Evolutionary conservation across 2,113 vertebrate genomes (phyloP), one percentile per base, ranked within the genome.

Genomic region (Perca schrenkii): DNA sequence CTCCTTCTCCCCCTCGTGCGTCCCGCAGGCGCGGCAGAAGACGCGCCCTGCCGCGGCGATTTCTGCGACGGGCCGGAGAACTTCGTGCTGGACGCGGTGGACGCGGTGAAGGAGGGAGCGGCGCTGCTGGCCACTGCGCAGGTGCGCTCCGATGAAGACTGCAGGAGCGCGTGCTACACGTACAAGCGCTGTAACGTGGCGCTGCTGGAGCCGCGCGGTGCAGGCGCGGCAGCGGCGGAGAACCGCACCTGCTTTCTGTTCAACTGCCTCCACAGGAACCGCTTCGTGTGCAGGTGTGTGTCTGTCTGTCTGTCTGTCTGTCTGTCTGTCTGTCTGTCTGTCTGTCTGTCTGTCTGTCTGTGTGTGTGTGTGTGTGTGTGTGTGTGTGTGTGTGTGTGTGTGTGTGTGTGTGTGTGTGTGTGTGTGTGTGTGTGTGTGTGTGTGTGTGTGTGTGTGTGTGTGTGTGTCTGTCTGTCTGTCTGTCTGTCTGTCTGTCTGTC

Each of bases 31-130:
- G 80, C 65, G 62, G 63, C 17, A 0, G 50, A 47, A 3, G 58
- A 61, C 56, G 22, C 72, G 36, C 10, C 1, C 3, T 94, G 91
- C 74, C 0, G 17, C 86, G 76, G 22, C 0, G 5, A 67, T 0
- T 97, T 97, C 6, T 94, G 76, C 0, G 1, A 86, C 2, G 96
- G 96, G 0, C 83, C 92, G 47, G 76, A 91, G 0, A 81, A 94
- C 64, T 97, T 98, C 65, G 96, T 97, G 63, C 88, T 99, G 81
- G 96, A 98, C 85, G 88, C 91, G 0, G 92, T 95, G 0, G 96
- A 96, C 43, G 96, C 97, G 0, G 96, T 98, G 50, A 73, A 88
- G 13, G 91, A 88, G 0, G 98, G 97, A 46, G 98, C 97, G 64
- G 94, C 88, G 4, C 96, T 96, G 83, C 83, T 98, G 75, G 88